Conservation (phyloP, 2,888 invertebrate genomes). For the Abscondita cerata region DNA sequence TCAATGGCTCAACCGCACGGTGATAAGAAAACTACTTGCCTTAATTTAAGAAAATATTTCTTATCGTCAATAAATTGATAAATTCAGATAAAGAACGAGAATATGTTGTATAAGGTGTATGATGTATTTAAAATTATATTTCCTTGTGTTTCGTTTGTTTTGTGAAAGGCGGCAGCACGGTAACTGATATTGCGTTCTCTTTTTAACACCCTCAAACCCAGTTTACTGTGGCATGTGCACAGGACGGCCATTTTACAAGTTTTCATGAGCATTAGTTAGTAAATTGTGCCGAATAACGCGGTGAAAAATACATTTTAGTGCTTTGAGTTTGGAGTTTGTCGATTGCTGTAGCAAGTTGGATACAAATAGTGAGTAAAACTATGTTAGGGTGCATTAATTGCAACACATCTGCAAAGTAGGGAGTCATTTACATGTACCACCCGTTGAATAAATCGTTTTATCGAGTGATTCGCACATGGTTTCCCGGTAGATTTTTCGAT, state of each 20-base stretch:
- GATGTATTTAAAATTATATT: constrained; percentile 9
- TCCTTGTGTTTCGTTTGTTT: constrained; percentile 27
- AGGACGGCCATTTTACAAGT: constrained; percentile 74
- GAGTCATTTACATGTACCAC: constrained; percentile 51
- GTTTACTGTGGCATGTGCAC: constrained; percentile 70
- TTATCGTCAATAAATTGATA: background rate
- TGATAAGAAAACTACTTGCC: constrained; percentile 2
- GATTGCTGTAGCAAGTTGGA: constrained; percentile 34
- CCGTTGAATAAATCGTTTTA: constrained; percentile 53
- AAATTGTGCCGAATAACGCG: constrained; percentile 65
- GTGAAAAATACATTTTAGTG: constrained; percentile 61
- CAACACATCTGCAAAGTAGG: constrained; percentile 40
- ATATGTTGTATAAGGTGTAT: background rate
- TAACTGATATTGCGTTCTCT: constrained; percentile 48
- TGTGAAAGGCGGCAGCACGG: constrained; percentile 47
- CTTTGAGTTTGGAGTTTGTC: constrained; percentile 30
- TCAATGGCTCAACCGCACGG: constrained; percentile 6
- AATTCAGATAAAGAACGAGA: background rate
- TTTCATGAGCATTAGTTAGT: constrained; percentile 69
- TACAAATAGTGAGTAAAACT: constrained; percentile 26
- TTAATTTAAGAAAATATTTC: background rate
- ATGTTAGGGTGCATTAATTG: constrained; percentile 7
- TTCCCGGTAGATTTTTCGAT: constrained; percentile 44
- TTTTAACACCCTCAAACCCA: constrained; percentile 61
- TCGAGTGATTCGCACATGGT: constrained; percentile 63